Conservation (phyloP, 1,140 invertebrate genomes). For the Melitaea cinxia region DNA sequence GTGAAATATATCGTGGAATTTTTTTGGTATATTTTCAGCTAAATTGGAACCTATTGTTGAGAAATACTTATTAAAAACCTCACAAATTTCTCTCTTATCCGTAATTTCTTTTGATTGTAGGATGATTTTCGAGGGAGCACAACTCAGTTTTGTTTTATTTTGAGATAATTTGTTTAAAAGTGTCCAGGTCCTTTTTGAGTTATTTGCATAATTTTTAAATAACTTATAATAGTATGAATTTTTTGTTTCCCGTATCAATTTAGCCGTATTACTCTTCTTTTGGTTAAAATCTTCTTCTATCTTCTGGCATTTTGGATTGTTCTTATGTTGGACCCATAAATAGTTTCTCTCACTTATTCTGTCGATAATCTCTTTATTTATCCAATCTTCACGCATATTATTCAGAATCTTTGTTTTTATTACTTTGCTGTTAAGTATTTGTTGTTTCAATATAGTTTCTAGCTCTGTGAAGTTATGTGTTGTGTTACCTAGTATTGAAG, state of each 20-base stretch:
- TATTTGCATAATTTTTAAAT: constrained; percentile 7
- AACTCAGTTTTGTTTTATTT: constrained; percentile 1
- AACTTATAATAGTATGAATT: constrained; percentile 17
- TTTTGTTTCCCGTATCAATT: constrained; percentile 13
- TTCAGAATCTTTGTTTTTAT: constrained; percentile 7
- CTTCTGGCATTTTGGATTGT: not conserved
- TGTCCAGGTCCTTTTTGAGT: not conserved
- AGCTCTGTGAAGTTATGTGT: not conserved
- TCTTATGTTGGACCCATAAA: constrained; percentile 8
- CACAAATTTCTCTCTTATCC: not conserved
- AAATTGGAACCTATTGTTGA: not conserved
- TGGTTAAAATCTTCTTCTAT: not conserved
- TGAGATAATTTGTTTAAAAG: not conserved
- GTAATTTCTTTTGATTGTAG: not conserved
- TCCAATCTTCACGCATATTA: constrained; percentile 12
- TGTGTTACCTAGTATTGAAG: not conserved
- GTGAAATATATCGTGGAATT: not conserved
- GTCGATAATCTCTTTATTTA: constrained; percentile 11
- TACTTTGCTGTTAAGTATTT: constrained; percentile 1
- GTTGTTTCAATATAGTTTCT: not conserved
- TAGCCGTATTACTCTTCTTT: not conserved
- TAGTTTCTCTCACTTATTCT: constrained; percentile 13
- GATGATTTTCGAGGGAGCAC: constrained; percentile 10
- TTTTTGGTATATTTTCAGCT: constrained; percentile 5
- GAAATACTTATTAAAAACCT: constrained; percentile 4